Base-by-base conservation (phyloP, 1,140 invertebrate genomes). In the Drosophila virilis region DNA sequence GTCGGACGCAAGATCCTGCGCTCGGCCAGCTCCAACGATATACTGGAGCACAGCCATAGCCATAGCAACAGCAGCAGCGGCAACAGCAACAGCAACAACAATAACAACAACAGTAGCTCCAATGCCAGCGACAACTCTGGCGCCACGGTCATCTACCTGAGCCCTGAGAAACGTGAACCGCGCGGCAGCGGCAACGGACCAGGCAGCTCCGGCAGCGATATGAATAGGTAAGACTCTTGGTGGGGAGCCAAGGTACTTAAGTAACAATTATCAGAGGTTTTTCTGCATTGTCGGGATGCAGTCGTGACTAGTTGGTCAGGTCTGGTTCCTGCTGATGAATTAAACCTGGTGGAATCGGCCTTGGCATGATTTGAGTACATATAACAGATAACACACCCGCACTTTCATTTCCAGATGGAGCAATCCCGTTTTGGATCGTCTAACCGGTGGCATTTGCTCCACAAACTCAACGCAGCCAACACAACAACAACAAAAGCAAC, bases 341-440 rank as follows among this genome's bases (percentile, higher is more conserved):
- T 5, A 28, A 28, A 28, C 22, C 22, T 28, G 22, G 22, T 10
- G 6, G 8, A 42, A 22, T 42, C 0, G n/a, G 13, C 28, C n/a
- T 17, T 42, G 28, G 35, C 35, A 9, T 9, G 9, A 37, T 37
- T 37, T 37, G 35, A 37, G 35, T 17, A 17, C 17, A 17, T 17
- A 17, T 17, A 17, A 17, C 17, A 17, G 17, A 17, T 17, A 17
- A 9, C n/a, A 12, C n/a, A 37, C 9, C 6, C 15, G 5, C n/a
- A 17, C 0, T 13, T 9, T 22, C 13, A 32, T 15, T 13, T 58
- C 8, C 48, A 92, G 92, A 80, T 92, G 91, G 91, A 92, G 95
- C 94, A 97, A 97, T 93, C 97, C 97, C 45, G 97, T 97, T 37
- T 95, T 98, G 77, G 97, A 98, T 88, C 93, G 97, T 85, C 92